Base-by-base conservation (phyloP, 2,888 invertebrate genomes). In the Adelognathus sp. region DNA sequence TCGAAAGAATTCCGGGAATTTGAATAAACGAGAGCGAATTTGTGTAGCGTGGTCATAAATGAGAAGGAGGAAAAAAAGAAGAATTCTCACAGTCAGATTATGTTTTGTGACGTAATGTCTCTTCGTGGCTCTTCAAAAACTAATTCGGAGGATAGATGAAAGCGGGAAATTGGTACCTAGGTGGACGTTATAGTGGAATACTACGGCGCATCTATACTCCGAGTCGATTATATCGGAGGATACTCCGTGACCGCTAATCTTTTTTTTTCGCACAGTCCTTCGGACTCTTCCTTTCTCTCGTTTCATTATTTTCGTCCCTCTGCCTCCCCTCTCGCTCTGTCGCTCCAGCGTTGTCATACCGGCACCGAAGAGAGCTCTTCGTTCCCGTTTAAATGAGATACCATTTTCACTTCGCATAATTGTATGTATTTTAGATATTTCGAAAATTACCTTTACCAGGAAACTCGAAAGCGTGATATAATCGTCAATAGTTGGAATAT, bases 371-470 rank as follows among this genome's bases (percentile, higher is more conserved):
- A 33, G 56, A 50, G 50, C 50, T 33, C 61, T 56, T 60, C 66
- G 66, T 54, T 75, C 67, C 76, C 72, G 63, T 79, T 79, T 79
- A 76, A 79, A 79, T 79, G 63, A 75, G 80, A 82, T 83, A 81
- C 84, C 72, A 83, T 87, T 87, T 50, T 87, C 83, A 79, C 63
- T 79, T 79, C 64, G 60, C 79, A 84, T 88, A 89, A 90, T 90
- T 85, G 85, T 86, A 90, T 88, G 87, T 90, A 86, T 90, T 91
- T 89, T 89, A 89, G 89, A 90, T 90, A 90, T 90, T 90, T 90
- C 87, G 87, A 87, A 90, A 90, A 90, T 90, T 90, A 89, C 87
- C 84, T 89, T 89, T 81, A 90, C 90, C 87, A 88, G 88, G 90
- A 90, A 90, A 89, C 85, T 85, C 78, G 76, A n/a, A 82, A 79